Percentiles rank a stretch among this genome's conserved stretches.
Conservation (phyloP, 2,888 invertebrate species). For the Cantharis rustica region DNA sequence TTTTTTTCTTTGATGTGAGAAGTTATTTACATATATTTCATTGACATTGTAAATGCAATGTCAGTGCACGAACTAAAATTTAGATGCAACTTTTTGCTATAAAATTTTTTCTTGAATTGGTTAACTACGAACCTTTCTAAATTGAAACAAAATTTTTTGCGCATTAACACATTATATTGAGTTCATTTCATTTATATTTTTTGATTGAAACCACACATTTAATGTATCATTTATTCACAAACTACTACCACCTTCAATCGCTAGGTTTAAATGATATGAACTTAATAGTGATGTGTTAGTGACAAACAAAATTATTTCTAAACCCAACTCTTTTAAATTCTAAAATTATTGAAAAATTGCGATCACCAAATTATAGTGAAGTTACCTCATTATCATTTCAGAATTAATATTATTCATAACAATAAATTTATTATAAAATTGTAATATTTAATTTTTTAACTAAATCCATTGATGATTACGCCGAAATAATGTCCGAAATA, state of each 20-base stretch:
- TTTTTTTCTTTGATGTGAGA: not conserved
- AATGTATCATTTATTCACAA: not conserved
- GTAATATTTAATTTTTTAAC: not conserved
- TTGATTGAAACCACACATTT: not conserved
- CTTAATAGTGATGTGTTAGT: not conserved
- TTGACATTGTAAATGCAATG: not conserved
- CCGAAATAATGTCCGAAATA: not conserved
- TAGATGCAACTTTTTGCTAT: not conserved
- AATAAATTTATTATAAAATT: not conserved
- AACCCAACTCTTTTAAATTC: not conserved
- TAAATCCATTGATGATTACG: not conserved
- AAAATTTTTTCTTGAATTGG: too few relatives aligned
- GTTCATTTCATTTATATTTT: not conserved
- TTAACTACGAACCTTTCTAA: too few relatives aligned
- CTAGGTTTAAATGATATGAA: not conserved
- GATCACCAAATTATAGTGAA: not conserved
- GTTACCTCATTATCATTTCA: not conserved
- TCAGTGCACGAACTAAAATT: not conserved
- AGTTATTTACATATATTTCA: not conserved
- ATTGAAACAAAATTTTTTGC: not conserved
- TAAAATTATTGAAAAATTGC: not conserved
- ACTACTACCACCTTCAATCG: not conserved
- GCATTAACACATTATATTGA: not conserved
- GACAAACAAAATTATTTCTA: not conserved
- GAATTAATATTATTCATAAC: not conserved